Base-by-base conservation (phyloP, 2,113 vertebrate species). In the Uropsilus gracilis region DNA sequence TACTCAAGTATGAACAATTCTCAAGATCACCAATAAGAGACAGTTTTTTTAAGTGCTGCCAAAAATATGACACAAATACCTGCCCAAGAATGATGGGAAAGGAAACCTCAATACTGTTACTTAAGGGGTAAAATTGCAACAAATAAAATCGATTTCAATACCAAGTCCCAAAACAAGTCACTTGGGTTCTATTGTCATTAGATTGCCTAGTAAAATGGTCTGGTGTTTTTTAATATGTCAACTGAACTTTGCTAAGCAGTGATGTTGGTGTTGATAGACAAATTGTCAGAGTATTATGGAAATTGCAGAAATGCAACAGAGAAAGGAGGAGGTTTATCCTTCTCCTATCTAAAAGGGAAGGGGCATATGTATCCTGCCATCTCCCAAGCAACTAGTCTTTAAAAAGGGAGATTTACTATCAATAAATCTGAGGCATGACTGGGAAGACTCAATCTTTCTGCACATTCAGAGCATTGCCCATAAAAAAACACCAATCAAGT, bases 1-100 rank as follows among this genome's bases (percentile, higher is more conserved):
- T 53, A 73, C 39, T 94, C 50, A 90, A 76, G 69, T 90, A 83
- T 42, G 92, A 96, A 90, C 44, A 89, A 94, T 92, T 85, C 46
- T 90, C 87, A 76, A 82, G 95, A 82, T 89, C 68, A 80, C 16
- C 72, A 81, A 32, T 59, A 77, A 92, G 42, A 95, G 81, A 92
- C 9, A 90, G 20, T 69, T 86, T 95, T 95, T 63, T 91, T 92
- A 94, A 88, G 37, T 69, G n/a, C 18, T 83, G 77, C 63, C 90
- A 64, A 61, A 76, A 71, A 94, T 87, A 73, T 83, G 46, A 72
- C 89, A 92, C 7, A 93, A 91, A 86, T 24, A 83, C 34, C 9
- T 77, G 64, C 46, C 59, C 18, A n/a, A 46, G 94, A 86, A 48
- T 66, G 12, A 81, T 50, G 22, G 28, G 22, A 88, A 91, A 66